phyloP scores from a whole-genome alignment of 1,140 invertebrate genomes.

The Drosophila suzukii region DNA sequence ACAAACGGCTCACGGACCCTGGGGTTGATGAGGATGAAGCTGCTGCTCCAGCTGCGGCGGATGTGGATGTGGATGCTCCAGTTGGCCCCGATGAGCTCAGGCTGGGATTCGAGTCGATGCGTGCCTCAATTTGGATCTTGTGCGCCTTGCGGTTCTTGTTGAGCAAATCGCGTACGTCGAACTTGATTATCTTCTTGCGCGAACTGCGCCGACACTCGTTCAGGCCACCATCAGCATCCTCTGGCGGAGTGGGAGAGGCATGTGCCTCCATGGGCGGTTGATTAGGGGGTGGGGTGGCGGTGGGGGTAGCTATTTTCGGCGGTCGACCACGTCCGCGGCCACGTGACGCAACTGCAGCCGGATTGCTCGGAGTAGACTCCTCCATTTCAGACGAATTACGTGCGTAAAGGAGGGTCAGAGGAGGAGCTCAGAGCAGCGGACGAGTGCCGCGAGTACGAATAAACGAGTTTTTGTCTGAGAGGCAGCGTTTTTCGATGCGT shows the following conservation, averaged over 20 bases:
- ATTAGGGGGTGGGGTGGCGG: too few species aligned
- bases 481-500: too few species aligned
- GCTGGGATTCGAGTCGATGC: slow-evolving; percentile 68
- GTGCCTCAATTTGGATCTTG: slow-evolving; percentile 76
- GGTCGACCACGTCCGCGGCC: slow-evolving; percentile 39
- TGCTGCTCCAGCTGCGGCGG: background rate
- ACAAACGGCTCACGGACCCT: slow-evolving; percentile 24
- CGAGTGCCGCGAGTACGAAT: too few species aligned
- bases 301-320: slow-evolving; percentile 11
- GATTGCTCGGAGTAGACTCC: background rate
- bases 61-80: background rate
- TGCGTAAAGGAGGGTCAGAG: background rate
- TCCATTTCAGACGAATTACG: slow-evolving; percentile 12
- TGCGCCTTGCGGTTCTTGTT: slow-evolving; percentile 71
- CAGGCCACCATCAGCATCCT: slow-evolving; percentile 1
- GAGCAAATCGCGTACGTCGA: slow-evolving; percentile 71
- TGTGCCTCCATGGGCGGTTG: background rate
- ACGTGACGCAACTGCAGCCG: slow-evolving; percentile 26
- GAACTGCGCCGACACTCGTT: slow-evolving; percentile 73
- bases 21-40: background rate
- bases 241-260: slow-evolving; percentile 6
- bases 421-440: too few species aligned
- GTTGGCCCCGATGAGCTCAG: background rate
- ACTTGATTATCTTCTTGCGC: slow-evolving; percentile 79
- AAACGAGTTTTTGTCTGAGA: too few species aligned